Base-by-base conservation (phyloP, 2,797 vertebrate genomes). In the Galagoides demidoff region DNA sequence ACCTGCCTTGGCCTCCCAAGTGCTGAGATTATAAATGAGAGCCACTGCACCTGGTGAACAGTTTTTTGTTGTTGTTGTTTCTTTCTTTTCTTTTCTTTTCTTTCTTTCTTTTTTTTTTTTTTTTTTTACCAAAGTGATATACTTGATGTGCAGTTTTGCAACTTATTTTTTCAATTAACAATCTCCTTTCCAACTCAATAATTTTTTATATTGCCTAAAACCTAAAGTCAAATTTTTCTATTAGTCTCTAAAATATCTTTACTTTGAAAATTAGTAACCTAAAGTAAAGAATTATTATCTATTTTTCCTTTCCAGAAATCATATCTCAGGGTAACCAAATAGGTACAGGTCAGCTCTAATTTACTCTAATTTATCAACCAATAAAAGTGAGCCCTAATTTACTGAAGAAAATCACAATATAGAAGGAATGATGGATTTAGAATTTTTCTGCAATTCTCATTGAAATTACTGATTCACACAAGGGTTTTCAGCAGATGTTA, bases 381-480 rank as follows among this genome's bases (percentile, higher is more conserved):
- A 77, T 39, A 59, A 85, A 89, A 64, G 55, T 34, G 68, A 93
- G 13, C 27, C 84, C 55, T 90, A 34, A 25, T n/a, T 95, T 94
- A 66, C 63, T 43, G 2, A n/a, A 68, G 52, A 87, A 84, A 63
- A 29, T 74, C 27, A 73, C 23, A 70, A 79, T 39, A 49, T 63
- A 68, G 57, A 79, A 87, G 5, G 16, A 85, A 92, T 74, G 27
- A 63, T 39, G 27, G 16, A 68, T 85, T 84, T 90, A 87, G 66
- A 94, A 94, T 92, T 85, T 85, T 89, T 92, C 79, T 93, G 22
- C 14, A 94, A 92, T 79, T 91, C 59, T 81, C 78, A 96, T 13
- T 73, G 63, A 90, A 92, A 55, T 92, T 90, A 92, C 49, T 94
- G 61, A 66, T 23, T 61, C 13, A 10, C 29, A 0, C 37, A 73